These are phyloP conservation scores for Scolopax rusticola DNA, from an alignment of 2,797 vertebrate genomes.

Conservation along the genomic window DNA sequence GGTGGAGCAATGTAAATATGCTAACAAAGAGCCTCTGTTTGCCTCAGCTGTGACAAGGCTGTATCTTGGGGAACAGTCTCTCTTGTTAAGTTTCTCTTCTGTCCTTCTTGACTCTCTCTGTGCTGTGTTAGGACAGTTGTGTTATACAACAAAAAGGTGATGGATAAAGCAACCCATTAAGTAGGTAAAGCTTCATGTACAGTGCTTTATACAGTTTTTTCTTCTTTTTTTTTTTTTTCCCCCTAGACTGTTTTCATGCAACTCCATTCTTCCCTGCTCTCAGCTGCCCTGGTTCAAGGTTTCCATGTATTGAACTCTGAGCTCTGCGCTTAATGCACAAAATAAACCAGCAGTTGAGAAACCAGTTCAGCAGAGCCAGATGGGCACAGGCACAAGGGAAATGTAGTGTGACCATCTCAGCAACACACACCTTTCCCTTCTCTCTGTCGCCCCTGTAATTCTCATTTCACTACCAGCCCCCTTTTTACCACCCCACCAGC, in stretches of 20 bases:
- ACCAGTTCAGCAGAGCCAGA: not conserved
- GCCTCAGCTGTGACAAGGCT: not conserved
- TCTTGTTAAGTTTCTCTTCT: not conserved
- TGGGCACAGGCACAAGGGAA: not conserved
- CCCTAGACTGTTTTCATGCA: accelerated
- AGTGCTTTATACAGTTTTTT: accelerated
- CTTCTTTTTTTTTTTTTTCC: too few relatives aligned
- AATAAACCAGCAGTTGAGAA: not conserved
- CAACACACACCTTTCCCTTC: accelerated
- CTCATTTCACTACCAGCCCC: not conserved
- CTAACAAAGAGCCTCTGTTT: not conserved
- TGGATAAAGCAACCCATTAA: not conserved
- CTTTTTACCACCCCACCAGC: accelerated
- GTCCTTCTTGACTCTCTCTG: not conserved
- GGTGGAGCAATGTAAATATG: conserved; percentile 1
- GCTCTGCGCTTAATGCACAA: not conserved
- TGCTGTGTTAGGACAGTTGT: not conserved
- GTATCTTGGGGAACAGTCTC: not conserved
- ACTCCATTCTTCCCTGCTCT: not conserved
- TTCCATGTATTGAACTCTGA: not conserved
- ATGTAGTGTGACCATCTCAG: not conserved
- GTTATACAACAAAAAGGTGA: not conserved
- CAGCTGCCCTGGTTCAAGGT: not conserved
- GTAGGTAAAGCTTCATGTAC: not conserved
- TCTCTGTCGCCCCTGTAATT: not conserved